phyloP scores from a whole-genome alignment of 2,113 vertebrate species.

The Stictonetta naevosa region DNA sequence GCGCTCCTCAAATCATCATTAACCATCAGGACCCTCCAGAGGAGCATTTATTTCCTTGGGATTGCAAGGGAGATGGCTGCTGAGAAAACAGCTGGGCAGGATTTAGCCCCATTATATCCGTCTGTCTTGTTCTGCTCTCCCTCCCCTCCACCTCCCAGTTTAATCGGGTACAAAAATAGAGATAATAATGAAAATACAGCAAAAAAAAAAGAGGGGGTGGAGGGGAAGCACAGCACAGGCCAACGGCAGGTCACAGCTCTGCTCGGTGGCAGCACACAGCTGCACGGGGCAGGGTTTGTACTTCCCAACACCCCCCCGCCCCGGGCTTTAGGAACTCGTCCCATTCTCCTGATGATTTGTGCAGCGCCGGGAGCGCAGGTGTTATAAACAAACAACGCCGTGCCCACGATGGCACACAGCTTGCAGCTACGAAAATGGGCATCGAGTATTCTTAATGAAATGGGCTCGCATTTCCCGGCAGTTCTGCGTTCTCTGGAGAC shows the following conservation, averaged over 20 bases:
- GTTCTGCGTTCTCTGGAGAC: background rate
- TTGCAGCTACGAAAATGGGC: background rate
- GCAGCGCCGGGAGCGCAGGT: background rate
- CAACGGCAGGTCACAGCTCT: background rate
- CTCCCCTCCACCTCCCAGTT: background rate
- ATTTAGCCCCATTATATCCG: slow-evolving; percentile 18
- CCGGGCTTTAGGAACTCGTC: background rate
- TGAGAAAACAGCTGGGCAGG: slow-evolving; percentile 68
- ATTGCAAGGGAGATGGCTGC: slow-evolving; percentile 42
- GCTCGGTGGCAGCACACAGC: background rate
- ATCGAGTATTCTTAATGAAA: slow-evolving; percentile 21
- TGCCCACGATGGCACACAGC: background rate
- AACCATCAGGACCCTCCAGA: slow-evolving; percentile 64
- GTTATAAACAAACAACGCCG: slow-evolving; percentile 50
- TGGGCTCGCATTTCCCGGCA: background rate
- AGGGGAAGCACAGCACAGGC: background rate
- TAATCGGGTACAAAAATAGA: background rate
- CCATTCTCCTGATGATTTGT: background rate
- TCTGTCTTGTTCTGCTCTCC: background rate
- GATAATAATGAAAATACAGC: background rate
- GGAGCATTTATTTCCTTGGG: slow-evolving; percentile 47
- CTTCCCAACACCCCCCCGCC: background rate
- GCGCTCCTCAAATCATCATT: slow-evolving; percentile 63
- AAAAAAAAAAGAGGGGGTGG: no score
- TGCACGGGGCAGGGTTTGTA: slow-evolving; percentile 13